phyloP scores from a whole-genome alignment of 2,797 vertebrate genomes.

The Thaleichthys pacificus region DNA sequence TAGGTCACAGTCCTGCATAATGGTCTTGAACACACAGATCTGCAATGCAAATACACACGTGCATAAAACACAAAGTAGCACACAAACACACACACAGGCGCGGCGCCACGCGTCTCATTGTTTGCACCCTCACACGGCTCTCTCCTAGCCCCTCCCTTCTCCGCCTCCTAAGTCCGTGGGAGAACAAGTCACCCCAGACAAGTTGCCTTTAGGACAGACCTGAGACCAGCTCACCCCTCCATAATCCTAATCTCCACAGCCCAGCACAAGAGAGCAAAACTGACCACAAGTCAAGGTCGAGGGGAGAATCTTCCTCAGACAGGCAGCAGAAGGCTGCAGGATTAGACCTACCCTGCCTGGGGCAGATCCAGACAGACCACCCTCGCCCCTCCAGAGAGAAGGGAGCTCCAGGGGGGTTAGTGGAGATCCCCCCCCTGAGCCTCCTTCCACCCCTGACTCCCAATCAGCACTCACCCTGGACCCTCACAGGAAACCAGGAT shows the following conservation, averaged over 20 bases:
- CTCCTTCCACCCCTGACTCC: conserved; percentile 22
- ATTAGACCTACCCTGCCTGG: conserved; percentile 58
- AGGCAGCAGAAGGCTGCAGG: conserved; percentile 63
- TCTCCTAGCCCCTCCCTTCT: conserved; percentile 45
- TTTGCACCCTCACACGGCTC: conserved; percentile 50
- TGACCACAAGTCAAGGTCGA: conserved; percentile 22
- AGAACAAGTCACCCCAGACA: conserved; percentile 13
- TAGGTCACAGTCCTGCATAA: not conserved
- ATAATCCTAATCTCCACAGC: conserved; percentile 21
- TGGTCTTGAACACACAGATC: conserved; percentile 40
- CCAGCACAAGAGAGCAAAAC: conserved; percentile 26
- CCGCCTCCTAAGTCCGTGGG: conserved; percentile 2
- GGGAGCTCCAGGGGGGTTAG: conserved; percentile 20
- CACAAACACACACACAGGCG: not conserved
- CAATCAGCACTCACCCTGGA: not conserved
- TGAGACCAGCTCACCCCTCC: conserved; percentile 39
- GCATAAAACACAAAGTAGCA: not conserved
- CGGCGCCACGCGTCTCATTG: conserved; percentile 34
- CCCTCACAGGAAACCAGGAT: conserved; percentile 58
- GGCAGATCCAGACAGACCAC: conserved; percentile 48
- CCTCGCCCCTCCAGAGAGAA: conserved; percentile 9
- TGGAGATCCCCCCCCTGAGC: not conserved
- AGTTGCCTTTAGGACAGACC: conserved; percentile 38
- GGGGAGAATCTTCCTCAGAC: conserved; percentile 14
- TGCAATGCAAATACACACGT: conserved; percentile 17